phyloP scores from a whole-genome alignment of 1,140 invertebrate genomes.

The Rhagoletis zephyria region DNA sequence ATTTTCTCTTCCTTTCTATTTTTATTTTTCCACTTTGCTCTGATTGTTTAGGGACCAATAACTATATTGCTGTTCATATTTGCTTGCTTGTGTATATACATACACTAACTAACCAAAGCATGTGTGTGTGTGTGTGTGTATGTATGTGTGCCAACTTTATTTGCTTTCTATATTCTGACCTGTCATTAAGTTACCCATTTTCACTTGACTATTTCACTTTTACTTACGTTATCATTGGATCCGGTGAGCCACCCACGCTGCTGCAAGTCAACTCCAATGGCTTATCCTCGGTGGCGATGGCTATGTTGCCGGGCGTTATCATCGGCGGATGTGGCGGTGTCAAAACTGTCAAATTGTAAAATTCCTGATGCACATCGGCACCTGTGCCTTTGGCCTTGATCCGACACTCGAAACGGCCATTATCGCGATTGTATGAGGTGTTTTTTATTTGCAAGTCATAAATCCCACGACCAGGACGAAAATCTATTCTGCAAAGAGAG shows the following conservation, averaged over 20 bases:
- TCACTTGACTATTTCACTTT: constrained; percentile 23
- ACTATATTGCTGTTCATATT: not conserved
- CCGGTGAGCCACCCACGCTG: constrained; percentile 88
- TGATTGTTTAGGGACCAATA: not conserved
- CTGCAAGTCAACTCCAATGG: constrained; percentile 85
- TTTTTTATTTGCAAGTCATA: constrained; percentile 91
- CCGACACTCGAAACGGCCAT: constrained; percentile 91
- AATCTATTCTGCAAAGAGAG: constrained; percentile 79
- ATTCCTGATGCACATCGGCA: constrained; percentile 85
- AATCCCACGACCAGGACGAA: constrained; percentile 83
- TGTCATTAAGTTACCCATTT: constrained; percentile 46
- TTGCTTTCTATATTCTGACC: constrained; percentile 6
- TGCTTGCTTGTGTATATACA: too few relatives aligned
- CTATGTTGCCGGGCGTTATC: constrained; percentile 80
- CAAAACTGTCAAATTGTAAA: constrained; percentile 87
- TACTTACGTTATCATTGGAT: constrained; percentile 84
- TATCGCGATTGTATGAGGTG: constrained; percentile 90
- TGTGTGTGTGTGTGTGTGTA: not conserved
- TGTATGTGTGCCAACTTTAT: not conserved
- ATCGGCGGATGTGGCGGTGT: constrained; percentile 86
- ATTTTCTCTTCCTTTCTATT: not conserved
- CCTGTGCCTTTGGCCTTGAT: constrained; percentile 90
- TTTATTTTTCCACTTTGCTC: not conserved
- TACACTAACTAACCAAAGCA: too few relatives aligned
- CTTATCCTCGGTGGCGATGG: constrained; percentile 85